phyloP scores from a whole-genome alignment of 2,888 invertebrate genomes.

The Neoaliturus tenellus region DNA sequence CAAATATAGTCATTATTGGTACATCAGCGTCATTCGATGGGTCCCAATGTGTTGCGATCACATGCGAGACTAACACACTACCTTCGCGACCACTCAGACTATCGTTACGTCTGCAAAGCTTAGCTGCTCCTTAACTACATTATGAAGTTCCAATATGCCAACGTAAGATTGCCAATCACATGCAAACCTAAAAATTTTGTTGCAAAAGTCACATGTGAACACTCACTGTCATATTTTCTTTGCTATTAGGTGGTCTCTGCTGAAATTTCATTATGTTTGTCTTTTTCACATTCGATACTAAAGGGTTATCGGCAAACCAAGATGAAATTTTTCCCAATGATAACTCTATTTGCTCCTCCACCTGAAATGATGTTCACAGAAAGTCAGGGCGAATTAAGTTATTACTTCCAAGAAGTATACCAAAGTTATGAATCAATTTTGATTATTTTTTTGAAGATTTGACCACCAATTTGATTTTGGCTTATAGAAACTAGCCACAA shows the following conservation, averaged over 20 bases:
- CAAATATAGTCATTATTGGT: background rate
- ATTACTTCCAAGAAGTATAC: too few relatives aligned
- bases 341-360: slow-evolving; percentile 50
- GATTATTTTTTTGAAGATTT: too few relatives aligned
- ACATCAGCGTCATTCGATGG: background rate
- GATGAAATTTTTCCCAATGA: slow-evolving; percentile 48
- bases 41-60: background rate
- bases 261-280: slow-evolving; percentile 49
- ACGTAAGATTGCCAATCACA: slow-evolving; percentile 47
- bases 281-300: slow-evolving; percentile 51
- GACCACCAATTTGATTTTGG: too few relatives aligned
- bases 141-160: slow-evolving; percentile 31
- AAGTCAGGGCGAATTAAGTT: background rate
- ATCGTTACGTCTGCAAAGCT: slow-evolving; percentile 13
- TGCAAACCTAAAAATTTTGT: slow-evolving; percentile 50
- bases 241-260: slow-evolving; percentile 47
- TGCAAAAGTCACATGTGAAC: slow-evolving; percentile 34
- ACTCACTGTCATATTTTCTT: slow-evolving; percentile 44
- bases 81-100: background rate
- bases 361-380: slow-evolving; percentile 50
- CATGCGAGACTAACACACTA: slow-evolving; percentile 20
- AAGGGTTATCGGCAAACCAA: slow-evolving; percentile 48
- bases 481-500: too few relatives aligned
- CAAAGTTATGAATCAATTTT: too few relatives aligned
- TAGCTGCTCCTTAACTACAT: slow-evolving; percentile 18